Evolutionary conservation across 2,888 invertebrate species (phyloP).

Genomic region (Harpalus rubripes): DNA sequence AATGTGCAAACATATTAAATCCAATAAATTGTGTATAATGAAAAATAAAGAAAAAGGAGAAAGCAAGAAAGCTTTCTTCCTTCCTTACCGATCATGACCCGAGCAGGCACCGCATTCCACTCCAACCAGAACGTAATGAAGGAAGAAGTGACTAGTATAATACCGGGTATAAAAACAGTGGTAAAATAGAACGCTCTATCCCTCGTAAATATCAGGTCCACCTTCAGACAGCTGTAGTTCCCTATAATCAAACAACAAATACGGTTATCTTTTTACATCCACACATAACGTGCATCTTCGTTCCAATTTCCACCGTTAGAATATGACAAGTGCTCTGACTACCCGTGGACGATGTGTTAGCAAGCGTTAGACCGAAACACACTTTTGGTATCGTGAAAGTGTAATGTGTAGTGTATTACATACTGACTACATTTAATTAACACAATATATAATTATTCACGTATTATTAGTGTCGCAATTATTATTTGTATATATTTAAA

Average conservation of each 20-base stretch:
- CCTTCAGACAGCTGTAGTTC: constrained; percentile 97
- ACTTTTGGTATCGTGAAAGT: constrained; percentile 49
- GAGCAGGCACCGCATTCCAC: constrained; percentile 97
- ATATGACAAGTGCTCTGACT: constrained; percentile 53
- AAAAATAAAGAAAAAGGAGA: neutral
- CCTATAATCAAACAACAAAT: constrained; percentile 80
- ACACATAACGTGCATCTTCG: constrained; percentile 3
- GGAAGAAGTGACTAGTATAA: constrained; percentile 96
- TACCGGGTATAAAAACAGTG: constrained; percentile 97
- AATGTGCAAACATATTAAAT: too few species aligned
- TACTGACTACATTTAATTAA: too few species aligned
- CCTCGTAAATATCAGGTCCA: constrained; percentile 95
- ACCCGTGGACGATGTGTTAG: neutral
- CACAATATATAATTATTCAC: too few species aligned
- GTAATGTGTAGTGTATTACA: neutral
- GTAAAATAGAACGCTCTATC: constrained; percentile 98
- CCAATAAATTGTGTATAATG: neutral
- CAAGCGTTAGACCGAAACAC: constrained; percentile 51
- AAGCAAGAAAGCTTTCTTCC: neutral
- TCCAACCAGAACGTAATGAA: constrained; percentile 99
- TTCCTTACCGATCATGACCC: constrained; percentile 96
- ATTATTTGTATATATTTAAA: too few species aligned
- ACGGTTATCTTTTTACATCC: neutral
- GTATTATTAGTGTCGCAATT: too few species aligned
- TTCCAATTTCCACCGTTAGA: constrained; percentile 6